Base-by-base conservation (phyloP, 1,140 invertebrate species). In the Lamellibrachia luymesi region DNA sequence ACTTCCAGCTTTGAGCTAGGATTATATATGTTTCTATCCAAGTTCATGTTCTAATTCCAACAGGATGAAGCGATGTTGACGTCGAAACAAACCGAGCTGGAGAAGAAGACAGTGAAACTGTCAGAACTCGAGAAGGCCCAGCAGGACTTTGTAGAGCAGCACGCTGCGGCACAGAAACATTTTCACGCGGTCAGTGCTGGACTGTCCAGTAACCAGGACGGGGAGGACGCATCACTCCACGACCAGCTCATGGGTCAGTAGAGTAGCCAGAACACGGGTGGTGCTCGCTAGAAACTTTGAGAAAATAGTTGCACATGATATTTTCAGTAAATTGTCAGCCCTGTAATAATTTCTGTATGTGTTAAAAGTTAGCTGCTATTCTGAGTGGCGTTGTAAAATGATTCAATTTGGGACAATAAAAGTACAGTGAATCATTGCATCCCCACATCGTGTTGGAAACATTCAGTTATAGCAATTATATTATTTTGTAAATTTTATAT, bases 141-240 rank as follows among this genome's bases (percentile, higher is more conserved):
- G 94, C 96, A 97, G 91, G 95, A 96, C 2, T 98, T 98, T 95
- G 96, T 97, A 38, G 97, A 97, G 93, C 97, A 97, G 2, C 97
- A 98, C 94, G 96, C 97, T 17, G 97, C 97, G 89, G 98, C 98
- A 0, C 97, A 99, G 96, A 97, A 97, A 92, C 97, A 97, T 92
- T 98, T 98, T 94, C 97, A 99, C 95, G 98, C 98, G 92, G 97
- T 99, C 8, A 98, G 97, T 95, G 97, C 98, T 50, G 98, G 98
- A 50, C 96, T 98, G 91, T 97, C 98, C 52, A 97, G 97, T 50
- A 98, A 97, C 93, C 97, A 98, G n/a, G 97, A 97, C 94, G 98
- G 98, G 25, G 97, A 98, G 95, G 97, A 97, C 93, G 97, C 98
- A n/a, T 98, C 98, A 6, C 96, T 99, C 38, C 98, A 98, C 95